These are phyloP conservation scores for Pseudotriccus pelzelni DNA, from an alignment of 2,797 vertebrate species.

Conservation along the genomic window DNA sequence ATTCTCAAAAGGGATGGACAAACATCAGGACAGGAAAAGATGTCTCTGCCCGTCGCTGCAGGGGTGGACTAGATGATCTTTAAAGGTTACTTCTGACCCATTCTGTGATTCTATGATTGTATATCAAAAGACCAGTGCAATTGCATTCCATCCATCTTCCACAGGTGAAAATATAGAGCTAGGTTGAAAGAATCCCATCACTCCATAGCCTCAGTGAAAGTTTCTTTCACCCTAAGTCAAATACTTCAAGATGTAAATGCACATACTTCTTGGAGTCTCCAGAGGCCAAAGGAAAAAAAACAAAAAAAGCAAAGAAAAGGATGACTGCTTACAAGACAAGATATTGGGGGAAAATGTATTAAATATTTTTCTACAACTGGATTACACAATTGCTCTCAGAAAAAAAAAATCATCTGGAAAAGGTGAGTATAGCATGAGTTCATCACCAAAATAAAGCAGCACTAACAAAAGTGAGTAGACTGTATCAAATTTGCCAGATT, in stretches of 20 bases:
- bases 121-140: not conserved
- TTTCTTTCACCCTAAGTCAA: not conserved
- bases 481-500: not conserved
- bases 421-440: not conserved
- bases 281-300: not conserved
- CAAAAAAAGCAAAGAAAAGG: rapidly evolving
- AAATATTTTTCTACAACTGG: not conserved
- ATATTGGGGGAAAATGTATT: not conserved
- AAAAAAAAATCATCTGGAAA: not conserved
- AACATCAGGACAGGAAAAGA: not conserved
- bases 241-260: not conserved
- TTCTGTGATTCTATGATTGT: not conserved
- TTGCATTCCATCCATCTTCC: not conserved
- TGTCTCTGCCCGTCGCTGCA: not conserved
- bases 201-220: not conserved
- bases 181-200: not conserved
- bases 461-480: not conserved
- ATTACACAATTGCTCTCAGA: not conserved
- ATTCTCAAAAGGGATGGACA: not conserved
- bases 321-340: not conserved
- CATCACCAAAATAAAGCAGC: not conserved
- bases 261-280: not conserved
- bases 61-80: not conserved
- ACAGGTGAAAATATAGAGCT: not conserved
- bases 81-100: not conserved